These are phyloP conservation scores for Pelodytes ibericus DNA, from an alignment of 2,797 vertebrate genomes.

Conservation along the genomic window DNA sequence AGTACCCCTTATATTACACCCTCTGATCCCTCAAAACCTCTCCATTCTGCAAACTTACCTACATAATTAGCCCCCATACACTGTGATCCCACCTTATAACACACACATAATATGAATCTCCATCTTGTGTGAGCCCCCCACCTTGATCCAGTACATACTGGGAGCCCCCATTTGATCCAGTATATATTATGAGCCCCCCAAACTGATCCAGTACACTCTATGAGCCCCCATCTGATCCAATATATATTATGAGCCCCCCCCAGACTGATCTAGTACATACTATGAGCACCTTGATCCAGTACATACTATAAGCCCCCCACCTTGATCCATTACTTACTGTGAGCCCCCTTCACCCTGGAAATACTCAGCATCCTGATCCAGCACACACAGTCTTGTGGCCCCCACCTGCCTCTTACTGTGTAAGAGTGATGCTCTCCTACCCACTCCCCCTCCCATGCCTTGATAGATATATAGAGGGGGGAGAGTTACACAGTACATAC, in stretches of 20 bases:
- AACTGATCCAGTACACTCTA: background rate
- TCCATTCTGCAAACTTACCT: too few species aligned
- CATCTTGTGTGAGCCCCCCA: too few species aligned
- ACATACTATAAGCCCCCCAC: background rate
- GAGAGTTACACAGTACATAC: conserved; percentile 6
- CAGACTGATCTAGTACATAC: background rate
- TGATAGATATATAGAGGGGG: conserved; percentile 40
- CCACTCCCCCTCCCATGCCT: background rate
- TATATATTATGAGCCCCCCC: background rate
- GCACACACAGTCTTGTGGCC: background rate
- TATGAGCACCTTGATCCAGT: background rate
- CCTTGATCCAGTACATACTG: too few species aligned
- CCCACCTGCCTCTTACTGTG: too few species aligned
- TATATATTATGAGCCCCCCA: background rate
- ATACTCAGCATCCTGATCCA: too few species aligned
- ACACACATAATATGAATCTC: too few species aligned
- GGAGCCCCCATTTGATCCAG: background rate
- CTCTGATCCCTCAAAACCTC: too few species aligned
- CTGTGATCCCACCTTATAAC: too few species aligned
- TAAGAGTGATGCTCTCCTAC: conserved; percentile 23
- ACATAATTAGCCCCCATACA: too few species aligned
- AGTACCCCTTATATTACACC: too few species aligned
- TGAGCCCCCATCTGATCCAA: background rate
- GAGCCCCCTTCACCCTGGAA: background rate
- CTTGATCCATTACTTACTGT: background rate